Evolutionary conservation across 2,797 vertebrate genomes (phyloP), one percentile per base, ranked within the genome.

Genomic region (Phataginus tricuspis): DNA sequence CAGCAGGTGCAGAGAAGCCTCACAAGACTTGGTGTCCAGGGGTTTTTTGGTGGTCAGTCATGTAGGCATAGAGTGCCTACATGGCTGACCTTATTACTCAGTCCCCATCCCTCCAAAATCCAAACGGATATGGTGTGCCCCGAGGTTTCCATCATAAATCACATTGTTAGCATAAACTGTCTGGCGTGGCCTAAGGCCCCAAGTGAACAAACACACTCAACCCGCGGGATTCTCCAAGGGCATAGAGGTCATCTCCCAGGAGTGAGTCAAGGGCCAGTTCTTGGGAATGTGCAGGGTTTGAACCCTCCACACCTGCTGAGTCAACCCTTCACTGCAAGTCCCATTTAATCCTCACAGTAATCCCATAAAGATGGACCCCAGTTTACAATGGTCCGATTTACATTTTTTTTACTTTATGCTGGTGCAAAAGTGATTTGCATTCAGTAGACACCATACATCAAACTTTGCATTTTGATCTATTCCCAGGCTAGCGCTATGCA

Each of bases 31-130:
- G 23, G 12, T 69, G 68, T 61, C 57, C 64, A 93, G 63, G n/a
- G 55, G 23, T 59, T 45, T 61, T 9, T 2, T 23, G 78, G 42
- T 12, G 42, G 49, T n/a, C 12, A 7, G 2, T 18, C 37, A 18
- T 15, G 2, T 1, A 18, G 53, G 23, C 37, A 18, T 2, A 1
- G 49, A 13, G 6, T 1, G 11, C 9, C 45, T 34, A 53, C 51
- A 29, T 42, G 18, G 14, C 57, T 53, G 15, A 29, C 45, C 87
- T 71, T n/a, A 11, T 42, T 37, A 29, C 21, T 37, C 5, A 5
- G 63, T 29, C 31, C 53, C 68, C n/a, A 37, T 12, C 27, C 63
- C 14, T 9, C 55, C 77, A 72, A 31, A 49, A 63, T 27, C 64
- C 69, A 64, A 9, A 39, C 7, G 21, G 45, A 31, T 49, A 49